phyloP scores from a whole-genome alignment of 2,888 invertebrate genomes.

The Taphrorychus bicolor region DNA sequence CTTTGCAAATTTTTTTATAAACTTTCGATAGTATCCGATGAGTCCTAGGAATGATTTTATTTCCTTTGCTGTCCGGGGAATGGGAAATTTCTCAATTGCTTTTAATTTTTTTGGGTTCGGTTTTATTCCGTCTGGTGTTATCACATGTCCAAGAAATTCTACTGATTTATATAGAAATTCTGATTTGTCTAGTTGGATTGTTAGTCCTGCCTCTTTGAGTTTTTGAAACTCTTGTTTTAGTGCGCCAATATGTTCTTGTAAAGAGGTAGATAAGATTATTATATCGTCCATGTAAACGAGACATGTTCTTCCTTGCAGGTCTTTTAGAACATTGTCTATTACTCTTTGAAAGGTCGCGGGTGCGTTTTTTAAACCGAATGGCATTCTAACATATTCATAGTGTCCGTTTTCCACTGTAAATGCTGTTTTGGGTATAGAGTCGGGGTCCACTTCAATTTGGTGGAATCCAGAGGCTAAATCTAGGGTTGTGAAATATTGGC shows the following conservation, averaged over 20 bases:
- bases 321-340: constrained; percentile 2
- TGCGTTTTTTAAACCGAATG: constrained; percentile 6
- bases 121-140: background rate
- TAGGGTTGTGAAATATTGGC: constrained; percentile 41
- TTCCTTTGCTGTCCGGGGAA: background rate
- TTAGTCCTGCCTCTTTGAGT: background rate
- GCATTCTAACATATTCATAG: background rate
- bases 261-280: background rate
- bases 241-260: background rate
- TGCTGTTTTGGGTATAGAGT: background rate
- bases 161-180: background rate
- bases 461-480: constrained; percentile 31
- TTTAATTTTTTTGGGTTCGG: background rate
- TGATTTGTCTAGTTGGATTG: background rate
- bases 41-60: background rate
- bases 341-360: constrained; percentile 4
- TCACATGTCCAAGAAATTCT: background rate
- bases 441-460: background rate
- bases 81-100: background rate
- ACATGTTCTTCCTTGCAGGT: background rate
- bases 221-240: background rate
- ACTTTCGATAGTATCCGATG: background rate
- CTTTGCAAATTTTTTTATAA: background rate
- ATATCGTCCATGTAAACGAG: background rate
- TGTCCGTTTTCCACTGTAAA: constrained; percentile 4